These are phyloP conservation scores for Phenganax subtilis DNA, from an alignment of 92 coral and sea anemone genomes.

Conservation along the genomic window DNA sequence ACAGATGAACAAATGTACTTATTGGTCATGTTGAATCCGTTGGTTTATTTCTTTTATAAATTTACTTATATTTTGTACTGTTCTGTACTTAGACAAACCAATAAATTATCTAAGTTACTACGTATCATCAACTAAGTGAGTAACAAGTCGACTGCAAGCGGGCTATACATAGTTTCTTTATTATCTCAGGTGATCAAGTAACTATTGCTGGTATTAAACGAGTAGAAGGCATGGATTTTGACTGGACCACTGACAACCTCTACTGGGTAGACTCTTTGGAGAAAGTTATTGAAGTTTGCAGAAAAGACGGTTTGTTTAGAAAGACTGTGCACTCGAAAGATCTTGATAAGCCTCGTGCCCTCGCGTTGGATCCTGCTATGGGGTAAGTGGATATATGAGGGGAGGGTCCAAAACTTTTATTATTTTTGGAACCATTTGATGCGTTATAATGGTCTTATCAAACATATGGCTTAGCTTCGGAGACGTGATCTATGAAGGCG, in stretches of 20 bases:
- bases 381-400: conserved; percentile 53
- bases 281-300: conserved; percentile 82
- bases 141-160: not conserved
- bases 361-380: conserved; percentile 63
- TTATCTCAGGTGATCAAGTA: conserved; percentile 37
- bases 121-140: not conserved
- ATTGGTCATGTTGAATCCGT: no score
- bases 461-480: no score
- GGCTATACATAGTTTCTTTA: not conserved
- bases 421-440: no score
- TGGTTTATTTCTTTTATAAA: no score
- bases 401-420: no score
- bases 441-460: no score
- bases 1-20: no score
- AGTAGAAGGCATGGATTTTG: conserved; percentile 87
- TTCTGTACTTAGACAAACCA: no score
- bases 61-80: no score
- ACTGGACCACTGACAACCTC: conserved; percentile 82
- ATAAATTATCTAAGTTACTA: not conserved
- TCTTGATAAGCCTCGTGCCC: conserved; percentile 83
- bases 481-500: no score
- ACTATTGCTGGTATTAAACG: conserved; percentile 64
- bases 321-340: conserved; percentile 51
- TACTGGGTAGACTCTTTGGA: conserved; percentile 95
- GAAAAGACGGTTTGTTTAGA: conserved; percentile 80